phyloP scores from a whole-genome alignment of 2,113 vertebrate species.

The Corvus moneduloides region DNA sequence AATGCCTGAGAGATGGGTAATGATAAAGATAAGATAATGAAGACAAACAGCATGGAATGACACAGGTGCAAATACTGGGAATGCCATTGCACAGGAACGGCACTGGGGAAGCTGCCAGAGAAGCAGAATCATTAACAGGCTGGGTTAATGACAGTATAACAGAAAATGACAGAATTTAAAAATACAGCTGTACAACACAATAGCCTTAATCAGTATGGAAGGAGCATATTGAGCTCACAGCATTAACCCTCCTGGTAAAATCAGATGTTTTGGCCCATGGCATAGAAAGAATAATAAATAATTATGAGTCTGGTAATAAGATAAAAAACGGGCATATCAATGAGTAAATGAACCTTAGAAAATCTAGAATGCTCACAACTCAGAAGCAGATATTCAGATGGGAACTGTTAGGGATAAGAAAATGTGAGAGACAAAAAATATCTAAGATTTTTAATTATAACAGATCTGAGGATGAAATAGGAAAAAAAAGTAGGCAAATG shows the following conservation, averaged over 20 bases:
- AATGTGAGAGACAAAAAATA: neutral
- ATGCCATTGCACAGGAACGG: neutral
- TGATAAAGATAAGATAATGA: conserved; percentile 3
- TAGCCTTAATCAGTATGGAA: neutral
- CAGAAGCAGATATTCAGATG: neutral
- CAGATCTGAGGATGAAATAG: neutral
- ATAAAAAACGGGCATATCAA: neutral
- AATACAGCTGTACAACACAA: neutral
- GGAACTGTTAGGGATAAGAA: neutral
- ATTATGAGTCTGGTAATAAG: neutral
- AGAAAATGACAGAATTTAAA: neutral
- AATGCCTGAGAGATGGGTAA: neutral
- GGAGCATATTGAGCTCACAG: neutral
- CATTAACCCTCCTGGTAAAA: neutral
- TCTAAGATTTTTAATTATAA: neutral
- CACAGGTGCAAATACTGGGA: neutral
- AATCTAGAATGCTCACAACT: neutral
- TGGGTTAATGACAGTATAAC: neutral
- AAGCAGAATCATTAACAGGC: neutral
- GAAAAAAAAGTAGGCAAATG: neutral
- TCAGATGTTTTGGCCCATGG: neutral
- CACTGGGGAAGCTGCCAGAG: neutral
- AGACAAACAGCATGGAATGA: neutral
- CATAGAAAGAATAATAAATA: neutral
- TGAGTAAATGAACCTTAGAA: neutral